Percentiles rank a stretch among this genome's conserved stretches.
Evolutionary conservation across 2,113 vertebrate species (phyloP).

Genomic region (Clarias gariepinus): DNA sequence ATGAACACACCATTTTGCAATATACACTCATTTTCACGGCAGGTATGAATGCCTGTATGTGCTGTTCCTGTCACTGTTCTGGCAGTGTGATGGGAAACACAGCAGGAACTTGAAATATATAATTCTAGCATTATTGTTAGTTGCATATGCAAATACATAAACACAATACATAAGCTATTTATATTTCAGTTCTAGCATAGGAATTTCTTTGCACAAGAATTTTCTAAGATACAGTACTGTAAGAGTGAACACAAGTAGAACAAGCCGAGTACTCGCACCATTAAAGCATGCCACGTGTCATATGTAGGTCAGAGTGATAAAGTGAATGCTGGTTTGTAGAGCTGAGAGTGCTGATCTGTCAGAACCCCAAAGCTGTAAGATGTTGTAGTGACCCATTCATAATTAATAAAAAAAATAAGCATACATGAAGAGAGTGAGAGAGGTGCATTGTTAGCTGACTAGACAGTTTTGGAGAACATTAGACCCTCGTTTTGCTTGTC

Average conservation of each 20-base stretch:
- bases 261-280: not conserved
- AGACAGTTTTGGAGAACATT: slow-evolving; percentile 38
- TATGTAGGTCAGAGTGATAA: slow-evolving; percentile 43
- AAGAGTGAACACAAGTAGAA: not conserved
- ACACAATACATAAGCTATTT: not conserved
- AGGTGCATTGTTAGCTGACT: slow-evolving; percentile 39
- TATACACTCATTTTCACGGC: slow-evolving; percentile 7
- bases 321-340: slow-evolving; percentile 26
- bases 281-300: not conserved
- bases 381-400: slow-evolving; percentile 49
- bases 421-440: slow-evolving; percentile 34
- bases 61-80: not conserved
- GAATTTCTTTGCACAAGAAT: not conserved
- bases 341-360: slow-evolving; percentile 34
- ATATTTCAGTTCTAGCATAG: not conserved
- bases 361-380: slow-evolving; percentile 32
- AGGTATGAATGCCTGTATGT: not conserved
- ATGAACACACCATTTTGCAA: slow-evolving; percentile 29
- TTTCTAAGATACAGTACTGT: not conserved
- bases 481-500: slow-evolving; percentile 18
- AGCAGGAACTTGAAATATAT: not conserved
- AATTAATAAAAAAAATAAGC: slow-evolving; percentile 44
- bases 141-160: not conserved
- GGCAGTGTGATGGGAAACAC: not conserved
- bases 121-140: not conserved